These are phyloP conservation scores for Actinia equina DNA, from an alignment of 64 coral and sea anemone species.

Conservation along the genomic window DNA sequence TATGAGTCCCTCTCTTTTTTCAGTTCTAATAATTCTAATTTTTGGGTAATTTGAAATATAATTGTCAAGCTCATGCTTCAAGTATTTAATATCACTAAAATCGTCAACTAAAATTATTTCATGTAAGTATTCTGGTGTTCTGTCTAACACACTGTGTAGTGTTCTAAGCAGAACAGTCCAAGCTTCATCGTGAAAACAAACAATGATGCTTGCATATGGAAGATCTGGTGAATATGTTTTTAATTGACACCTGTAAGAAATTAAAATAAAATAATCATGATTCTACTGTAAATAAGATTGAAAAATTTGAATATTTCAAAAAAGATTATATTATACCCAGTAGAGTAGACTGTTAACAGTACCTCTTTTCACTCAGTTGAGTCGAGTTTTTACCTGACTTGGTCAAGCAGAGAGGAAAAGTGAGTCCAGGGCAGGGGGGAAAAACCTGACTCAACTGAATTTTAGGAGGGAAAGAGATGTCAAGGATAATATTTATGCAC, in stretches of 20 bases:
- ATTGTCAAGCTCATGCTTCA: conserved; percentile 68
- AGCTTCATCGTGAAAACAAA: conserved; percentile 95
- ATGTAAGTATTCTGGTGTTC: conserved; percentile 59
- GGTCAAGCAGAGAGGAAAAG: no score
- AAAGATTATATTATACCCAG: no score
- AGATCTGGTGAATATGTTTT: conserved; percentile 63
- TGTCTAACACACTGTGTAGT: conserved; percentile 85
- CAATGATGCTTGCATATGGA: conserved; percentile 82
- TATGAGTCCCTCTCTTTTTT: conserved; percentile 82
- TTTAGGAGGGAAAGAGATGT: no score
- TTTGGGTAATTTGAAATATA: conserved; percentile 68
- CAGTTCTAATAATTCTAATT: conserved; percentile 55
- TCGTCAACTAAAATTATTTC: conserved; percentile 97
- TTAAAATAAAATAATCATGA: neutral
- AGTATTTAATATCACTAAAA: conserved; percentile 53
- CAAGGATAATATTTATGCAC: no score
- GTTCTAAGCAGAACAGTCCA: conserved; percentile 88
- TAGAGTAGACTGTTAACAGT: no score
- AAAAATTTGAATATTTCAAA: no score
- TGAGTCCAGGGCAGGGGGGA: no score
- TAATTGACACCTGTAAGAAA: conserved; percentile 56
- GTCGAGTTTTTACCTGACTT: no score
- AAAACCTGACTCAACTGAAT: no score
- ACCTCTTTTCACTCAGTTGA: no score
- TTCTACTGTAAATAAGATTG: no score